A percentile compares a stretch with the other conserved stretches of the same genome.
Conservation (phyloP, 2,888 invertebrate genomes). For the Drosophila incognita region DNA sequence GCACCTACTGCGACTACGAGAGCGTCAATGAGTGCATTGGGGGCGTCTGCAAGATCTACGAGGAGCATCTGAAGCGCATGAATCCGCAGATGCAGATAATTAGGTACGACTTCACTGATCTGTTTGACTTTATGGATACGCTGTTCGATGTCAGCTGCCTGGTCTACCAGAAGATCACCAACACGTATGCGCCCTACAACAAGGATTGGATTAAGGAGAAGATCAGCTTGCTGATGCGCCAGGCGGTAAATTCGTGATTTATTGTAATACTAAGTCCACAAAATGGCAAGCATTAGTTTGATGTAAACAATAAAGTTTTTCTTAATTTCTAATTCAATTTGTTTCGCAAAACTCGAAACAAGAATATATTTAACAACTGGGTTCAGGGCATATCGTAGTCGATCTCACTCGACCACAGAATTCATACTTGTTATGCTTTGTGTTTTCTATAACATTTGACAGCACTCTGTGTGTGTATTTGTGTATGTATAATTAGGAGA, state of each 20-base stretch:
- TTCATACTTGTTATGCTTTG: neutral
- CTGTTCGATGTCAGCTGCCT: constrained; percentile 97
- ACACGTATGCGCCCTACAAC: constrained; percentile 98
- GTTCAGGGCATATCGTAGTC: too few relatives aligned
- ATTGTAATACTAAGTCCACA: neutral
- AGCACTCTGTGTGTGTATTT: neutral
- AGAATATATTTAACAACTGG: too few relatives aligned
- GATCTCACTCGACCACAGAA: too few relatives aligned
- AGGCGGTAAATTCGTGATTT: neutral
- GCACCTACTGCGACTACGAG: constrained; percentile 99
- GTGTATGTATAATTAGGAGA: neutral
- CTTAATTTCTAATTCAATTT: neutral
- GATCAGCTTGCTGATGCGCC: constrained; percentile 94
- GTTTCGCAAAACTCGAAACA: neutral
- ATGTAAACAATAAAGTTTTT: neutral
- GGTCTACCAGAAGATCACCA: constrained; percentile 97
- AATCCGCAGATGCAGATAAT: constrained; percentile 98
- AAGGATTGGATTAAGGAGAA: constrained; percentile 99
- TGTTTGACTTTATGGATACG: constrained; percentile 99
- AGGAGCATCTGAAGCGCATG: constrained; percentile 97
- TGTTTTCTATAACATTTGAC: neutral
- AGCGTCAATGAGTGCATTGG: constrained; percentile 99
- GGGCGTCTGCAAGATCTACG: constrained; percentile 99
- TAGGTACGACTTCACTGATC: constrained; percentile 98
- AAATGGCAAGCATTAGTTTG: neutral